Evolutionary conservation across 1,140 invertebrate species (phyloP), one percentile per base, ranked within the genome.

Genomic region (Bombus waltoni): DNA sequence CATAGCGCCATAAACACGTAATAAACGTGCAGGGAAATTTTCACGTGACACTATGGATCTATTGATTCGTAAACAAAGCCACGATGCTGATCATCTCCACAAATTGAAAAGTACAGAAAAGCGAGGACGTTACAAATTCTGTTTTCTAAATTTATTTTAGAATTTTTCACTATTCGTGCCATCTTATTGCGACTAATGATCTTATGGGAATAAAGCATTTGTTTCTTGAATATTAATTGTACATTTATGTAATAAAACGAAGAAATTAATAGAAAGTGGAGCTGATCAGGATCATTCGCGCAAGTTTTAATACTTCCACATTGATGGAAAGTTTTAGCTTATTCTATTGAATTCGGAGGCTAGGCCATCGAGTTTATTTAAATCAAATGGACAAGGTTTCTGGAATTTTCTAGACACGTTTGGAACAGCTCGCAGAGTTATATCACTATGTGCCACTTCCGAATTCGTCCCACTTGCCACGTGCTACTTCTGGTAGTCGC

Each of bases 401-500:
- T 44, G 40, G 28, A 40, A n/a, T 65, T 66, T 78, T 65, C 15
- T 42, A 35, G 35, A 32, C 15, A 32, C 4, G 66, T 38, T 70
- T 25, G 3, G 9, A 47, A 44, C 6, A 38, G 2, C 10, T 38
- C 22, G 32, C 2, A 47, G 11, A 40, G 4, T 38, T 32, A 10
- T 11, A 32, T 25, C 3, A n/a, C 62, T 11, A 25, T 25, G 78
- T 70, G 32, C 66, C 66, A 70, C 65, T 70, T 79, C 59, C 32
- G 44, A 68, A 70, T 80, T 80, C 13, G 78, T 70, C 53, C 65
- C 78, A 68, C 65, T 70, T 80, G 65, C 32, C 42, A 53, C 42
- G 78, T 53, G 32, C 66, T 35, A 80, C 65, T 79, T 47, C 18
- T 35, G 59, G 22, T 32, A 18, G 11, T 22, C 11, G 47, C 18